phyloP scores from a whole-genome alignment of 2,113 vertebrate genomes.

The Polypterus senegalus region DNA sequence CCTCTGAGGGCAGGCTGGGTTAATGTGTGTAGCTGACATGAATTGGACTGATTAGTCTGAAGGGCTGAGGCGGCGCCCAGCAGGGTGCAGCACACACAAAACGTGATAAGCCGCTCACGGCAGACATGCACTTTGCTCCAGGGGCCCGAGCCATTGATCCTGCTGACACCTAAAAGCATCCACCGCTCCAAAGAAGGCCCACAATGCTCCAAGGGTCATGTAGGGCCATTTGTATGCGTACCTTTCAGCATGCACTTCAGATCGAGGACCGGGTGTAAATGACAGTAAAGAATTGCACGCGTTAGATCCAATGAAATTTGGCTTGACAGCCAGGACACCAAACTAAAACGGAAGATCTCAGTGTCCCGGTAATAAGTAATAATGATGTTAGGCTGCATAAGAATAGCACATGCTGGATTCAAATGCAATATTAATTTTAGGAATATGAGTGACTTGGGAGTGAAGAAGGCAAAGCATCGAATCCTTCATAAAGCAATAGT shows the following conservation, averaged over 20 bases:
- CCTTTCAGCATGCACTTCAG: slow-evolving; percentile 41
- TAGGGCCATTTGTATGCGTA: slow-evolving; percentile 13
- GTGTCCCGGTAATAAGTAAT: slow-evolving; percentile 93
- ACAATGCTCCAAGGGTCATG: slow-evolving; percentile 22
- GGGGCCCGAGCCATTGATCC: too few relatives aligned
- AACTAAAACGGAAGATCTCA: slow-evolving; percentile 88
- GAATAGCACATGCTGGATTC: slow-evolving; percentile 78
- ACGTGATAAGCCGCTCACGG: too few relatives aligned
- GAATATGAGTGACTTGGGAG: slow-evolving; percentile 89
- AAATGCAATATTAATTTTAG: slow-evolving; percentile 97
- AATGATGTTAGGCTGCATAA: slow-evolving; percentile 95
- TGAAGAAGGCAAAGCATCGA: slow-evolving; percentile 67
- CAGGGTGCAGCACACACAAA: too few relatives aligned
- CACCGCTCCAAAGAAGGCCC: too few relatives aligned
- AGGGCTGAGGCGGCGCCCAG: too few relatives aligned
- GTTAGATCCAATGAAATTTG: slow-evolving; percentile 77
- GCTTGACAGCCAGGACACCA: slow-evolving; percentile 76
- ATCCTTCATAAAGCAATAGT: slow-evolving; percentile 84
- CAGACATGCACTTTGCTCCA: not conserved
- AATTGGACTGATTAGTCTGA: too few relatives aligned
- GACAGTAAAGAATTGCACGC: slow-evolving; percentile 88
- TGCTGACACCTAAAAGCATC: too few relatives aligned
- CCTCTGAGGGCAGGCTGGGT: too few relatives aligned
- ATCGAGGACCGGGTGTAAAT: slow-evolving; percentile 77
- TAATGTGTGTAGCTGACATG: too few relatives aligned